phyloP scores from a whole-genome alignment of 2,888 invertebrate genomes.

The Polymixis lichenea region DNA sequence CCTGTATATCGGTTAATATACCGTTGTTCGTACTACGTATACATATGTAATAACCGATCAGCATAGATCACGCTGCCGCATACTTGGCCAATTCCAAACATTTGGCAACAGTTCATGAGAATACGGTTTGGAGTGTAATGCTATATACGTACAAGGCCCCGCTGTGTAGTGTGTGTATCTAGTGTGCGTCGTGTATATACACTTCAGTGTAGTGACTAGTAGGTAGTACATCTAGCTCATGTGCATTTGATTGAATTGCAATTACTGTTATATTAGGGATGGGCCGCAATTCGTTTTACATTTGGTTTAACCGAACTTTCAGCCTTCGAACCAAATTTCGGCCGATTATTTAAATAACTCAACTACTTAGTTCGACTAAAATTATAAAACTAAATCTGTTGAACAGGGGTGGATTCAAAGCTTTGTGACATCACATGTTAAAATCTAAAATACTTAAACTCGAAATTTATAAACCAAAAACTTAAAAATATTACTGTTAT shows the following conservation, averaged over 20 bases:
- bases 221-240: neutral
- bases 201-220: neutral
- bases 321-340: too few species aligned
- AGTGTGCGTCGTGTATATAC: neutral
- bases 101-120: slow-evolving; percentile 31
- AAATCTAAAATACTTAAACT: too few species aligned
- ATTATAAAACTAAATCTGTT: neutral
- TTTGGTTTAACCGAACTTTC: neutral
- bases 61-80: neutral
- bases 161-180: neutral
- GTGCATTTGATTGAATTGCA: neutral
- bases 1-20: neutral
- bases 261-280: neutral
- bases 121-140: slow-evolving; percentile 12
- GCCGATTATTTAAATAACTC: neutral
- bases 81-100: slow-evolving; percentile 15
- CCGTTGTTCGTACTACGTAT: too few species aligned
- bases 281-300: neutral
- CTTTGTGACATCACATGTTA: too few species aligned
- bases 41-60: too few species aligned
- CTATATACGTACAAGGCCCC: neutral
- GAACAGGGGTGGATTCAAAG: too few species aligned
- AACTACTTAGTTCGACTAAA: neutral
- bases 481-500: too few species aligned
- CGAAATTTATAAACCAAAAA: too few species aligned